phyloP scores from a whole-genome alignment of 2,888 invertebrate genomes.

The Plagodis pulveraria region DNA sequence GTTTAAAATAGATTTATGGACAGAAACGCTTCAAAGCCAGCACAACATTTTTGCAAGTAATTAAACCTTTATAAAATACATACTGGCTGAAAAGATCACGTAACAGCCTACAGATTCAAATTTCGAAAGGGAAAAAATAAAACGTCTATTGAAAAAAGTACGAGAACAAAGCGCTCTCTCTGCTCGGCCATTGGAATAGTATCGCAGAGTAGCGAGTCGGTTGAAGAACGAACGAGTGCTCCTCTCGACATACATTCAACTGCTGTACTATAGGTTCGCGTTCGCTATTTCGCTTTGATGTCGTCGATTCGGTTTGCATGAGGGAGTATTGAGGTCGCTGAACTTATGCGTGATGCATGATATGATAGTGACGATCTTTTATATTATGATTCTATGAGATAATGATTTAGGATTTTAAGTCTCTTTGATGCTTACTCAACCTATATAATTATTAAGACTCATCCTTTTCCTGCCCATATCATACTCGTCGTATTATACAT shows the following conservation, averaged over 20 bases:
- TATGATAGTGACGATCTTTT: not conserved
- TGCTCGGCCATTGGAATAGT: conserved; percentile 56
- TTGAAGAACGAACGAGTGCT: conserved; percentile 46
- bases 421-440: no score
- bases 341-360: conserved; percentile 1
- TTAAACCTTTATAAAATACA: not conserved
- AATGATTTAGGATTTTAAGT: no score
- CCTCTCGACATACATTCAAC: conserved; percentile 60
- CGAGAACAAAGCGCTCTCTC: conserved; percentile 51
- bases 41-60: not conserved
- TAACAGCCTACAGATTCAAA: conserved; percentile 29
- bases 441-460: no score
- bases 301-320: conserved; percentile 13
- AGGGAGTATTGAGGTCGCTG: conserved; percentile 7
- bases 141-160: conserved; percentile 39
- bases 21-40: no score
- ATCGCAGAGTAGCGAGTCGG: conserved; percentile 44
- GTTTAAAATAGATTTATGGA: no score
- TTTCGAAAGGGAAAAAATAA: conserved; percentile 33
- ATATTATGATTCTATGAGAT: no score
- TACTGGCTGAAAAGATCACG: conserved; percentile 12
- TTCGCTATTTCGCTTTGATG: conserved; percentile 26
- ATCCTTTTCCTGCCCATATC: no score
- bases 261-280: conserved; percentile 28
- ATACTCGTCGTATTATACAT: no score